Base-by-base conservation (phyloP, 2,888 invertebrate genomes). In the Amblyjoppa fuscipennis region DNA sequence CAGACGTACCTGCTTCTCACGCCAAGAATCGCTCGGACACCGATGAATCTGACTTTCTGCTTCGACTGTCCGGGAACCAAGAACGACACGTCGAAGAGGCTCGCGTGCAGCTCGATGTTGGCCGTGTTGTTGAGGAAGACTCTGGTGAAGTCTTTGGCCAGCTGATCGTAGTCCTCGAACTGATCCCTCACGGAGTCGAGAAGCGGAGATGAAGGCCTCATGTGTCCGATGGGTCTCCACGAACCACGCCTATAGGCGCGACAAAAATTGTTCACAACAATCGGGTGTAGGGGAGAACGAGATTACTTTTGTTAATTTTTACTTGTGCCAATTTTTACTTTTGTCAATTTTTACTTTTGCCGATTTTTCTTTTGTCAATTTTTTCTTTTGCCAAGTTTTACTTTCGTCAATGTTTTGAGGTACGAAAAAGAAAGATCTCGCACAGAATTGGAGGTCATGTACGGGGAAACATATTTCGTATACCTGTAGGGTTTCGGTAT, bases 171-270 rank as follows among this genome's bases (percentile, higher is more conserved):
- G 94, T 98, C 98, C 94, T 98, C 98, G 93, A 98, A 98, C 93
- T 98, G 97, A 95, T 98, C 98, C 90, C 98, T 95, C 59, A 98
- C 98, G 5, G 98, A 98, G 94, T 99, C 98, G 89, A 98, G 95
- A 53, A 99, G 95, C 0, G 98, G 98, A 28, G 98, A 98, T 0
- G 98, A 98, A 0, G 98, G 98, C 91, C 98, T 95, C 98, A 98
- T 98, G 94, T 98, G 98, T 74, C 97, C 98, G 88, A 98, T 98
- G 16, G 98, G 98, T 91, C 98, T 96, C 98, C 98, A 98, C 7
- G 98, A 98, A 70, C 98, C 98, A 78, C 96, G 94, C 89, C 96
- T 95, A 88, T 2, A 45, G 61, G 13, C 61, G 61, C 34, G 0
- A 80, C 16, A 45, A n/a, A 78, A 31, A 81, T 64, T 16, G 34